phyloP scores from a whole-genome alignment of 1,140 invertebrate genomes.

The Drosophila repleta region DNA sequence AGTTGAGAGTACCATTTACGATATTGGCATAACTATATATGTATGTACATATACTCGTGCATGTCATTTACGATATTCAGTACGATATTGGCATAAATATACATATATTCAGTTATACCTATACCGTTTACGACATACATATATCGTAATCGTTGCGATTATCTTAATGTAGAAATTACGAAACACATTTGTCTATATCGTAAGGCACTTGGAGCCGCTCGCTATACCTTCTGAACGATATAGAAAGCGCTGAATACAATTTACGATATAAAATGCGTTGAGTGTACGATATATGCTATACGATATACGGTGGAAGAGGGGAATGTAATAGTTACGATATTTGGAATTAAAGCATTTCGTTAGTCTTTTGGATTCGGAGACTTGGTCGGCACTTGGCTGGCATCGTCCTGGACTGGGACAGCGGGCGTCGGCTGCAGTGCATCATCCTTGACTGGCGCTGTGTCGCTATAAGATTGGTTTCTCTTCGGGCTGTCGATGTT shows the following conservation, averaged over 20 bases:
- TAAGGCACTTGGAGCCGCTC: background rate
- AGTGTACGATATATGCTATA: constrained; percentile 2
- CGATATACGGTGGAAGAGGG: background rate
- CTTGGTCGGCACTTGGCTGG: constrained; percentile 60
- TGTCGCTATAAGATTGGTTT: constrained; percentile 63
- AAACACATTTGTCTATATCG: background rate
- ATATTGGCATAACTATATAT: no score
- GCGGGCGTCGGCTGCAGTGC: constrained; percentile 22
- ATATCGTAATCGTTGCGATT: background rate
- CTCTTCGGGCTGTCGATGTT: constrained; percentile 76
- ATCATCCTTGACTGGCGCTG: constrained; percentile 44
- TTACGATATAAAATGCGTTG: constrained; percentile 16
- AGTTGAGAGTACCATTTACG: background rate
- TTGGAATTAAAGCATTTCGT: constrained; percentile 72
- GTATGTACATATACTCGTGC: no score
- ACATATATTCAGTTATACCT: background rate
- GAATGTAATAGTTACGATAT: constrained; percentile 41
- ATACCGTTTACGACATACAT: background rate
- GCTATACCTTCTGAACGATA: background rate
- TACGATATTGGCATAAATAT: background rate
- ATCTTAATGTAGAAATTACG: background rate
- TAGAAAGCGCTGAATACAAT: background rate
- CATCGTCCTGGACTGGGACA: constrained; percentile 2
- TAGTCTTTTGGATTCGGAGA: constrained; percentile 80
- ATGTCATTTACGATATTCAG: background rate